Base-by-base conservation (phyloP, 2,113 vertebrate genomes). In the Urocitellus parryii region DNA sequence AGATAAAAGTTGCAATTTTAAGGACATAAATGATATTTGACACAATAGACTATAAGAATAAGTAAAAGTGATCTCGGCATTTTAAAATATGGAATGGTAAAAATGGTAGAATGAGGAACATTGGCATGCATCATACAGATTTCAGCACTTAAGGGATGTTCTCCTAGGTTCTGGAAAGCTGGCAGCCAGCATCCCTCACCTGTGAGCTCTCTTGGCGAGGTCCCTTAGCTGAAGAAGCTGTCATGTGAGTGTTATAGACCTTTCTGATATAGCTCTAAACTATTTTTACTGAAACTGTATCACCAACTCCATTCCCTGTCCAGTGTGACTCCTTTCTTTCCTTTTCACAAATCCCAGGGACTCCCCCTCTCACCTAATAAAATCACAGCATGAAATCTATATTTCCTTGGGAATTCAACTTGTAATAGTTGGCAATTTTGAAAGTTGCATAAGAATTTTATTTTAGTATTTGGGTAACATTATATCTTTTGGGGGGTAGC, bases 51-150 rank as follows among this genome's bases (percentile, higher is more conserved):
- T 29, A 17, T 20, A 56, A 37, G 3, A 83, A 34, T 70, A 61
- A 67, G 20, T 27, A 5, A 63, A 77, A 34, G 10, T 48, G 39
- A 76, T 88, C 61, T 82, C 34, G 83, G 34, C 4, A 39, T 5
- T 53, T 92, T 22, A 68, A 67, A 80, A 48, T 3, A 61, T 16
- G 13, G 6, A 9, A 17, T 5, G 68, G 51, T 24, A 74, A 20
- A 24, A 73, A 10, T 37, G 9, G 37, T 53, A 3, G 2, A 18
- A 13, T 12, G 17, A 70, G 48, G 37, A 29, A 45, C n/a, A 1
- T 45, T 29, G 8, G 12, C 0, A 2, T 12, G 7, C 1, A 24
- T 4, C 14, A 39, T 9, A 63, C 1, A 45, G 20, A 24, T 34
- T 25, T 51, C 56, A 70, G 27, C 32, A 74, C 13, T 58, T 22